phyloP scores from a whole-genome alignment of 2,888 invertebrate genomes.

The Dicyrtoma fusca region DNA sequence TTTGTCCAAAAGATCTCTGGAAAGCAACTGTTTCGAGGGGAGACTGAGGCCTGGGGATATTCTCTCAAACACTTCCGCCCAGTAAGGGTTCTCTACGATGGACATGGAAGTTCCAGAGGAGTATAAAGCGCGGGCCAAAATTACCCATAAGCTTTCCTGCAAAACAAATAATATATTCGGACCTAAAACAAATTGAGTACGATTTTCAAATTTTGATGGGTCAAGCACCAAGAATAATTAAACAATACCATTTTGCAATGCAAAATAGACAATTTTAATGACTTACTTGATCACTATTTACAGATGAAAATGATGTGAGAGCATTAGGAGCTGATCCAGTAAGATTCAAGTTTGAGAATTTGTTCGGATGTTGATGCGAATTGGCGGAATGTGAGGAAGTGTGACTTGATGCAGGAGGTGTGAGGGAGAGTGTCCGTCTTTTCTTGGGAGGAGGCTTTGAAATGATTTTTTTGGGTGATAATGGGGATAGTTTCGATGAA shows the following conservation, averaged over 20 bases:
- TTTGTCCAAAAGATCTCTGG: conserved; percentile 16
- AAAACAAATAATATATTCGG: no score
- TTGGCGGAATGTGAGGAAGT: no score
- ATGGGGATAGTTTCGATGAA: no score
- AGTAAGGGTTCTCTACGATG: conserved; percentile 24
- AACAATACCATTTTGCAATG: background rate
- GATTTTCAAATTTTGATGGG: no score
- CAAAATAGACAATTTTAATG: no score
- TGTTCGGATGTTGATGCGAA: no score
- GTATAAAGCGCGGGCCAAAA: conserved; percentile 11
- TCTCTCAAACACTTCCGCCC: conserved; percentile 20
- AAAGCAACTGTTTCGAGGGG: background rate
- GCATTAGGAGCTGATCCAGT: background rate
- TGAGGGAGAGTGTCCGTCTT: background rate
- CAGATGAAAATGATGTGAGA: background rate
- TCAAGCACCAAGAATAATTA: background rate
- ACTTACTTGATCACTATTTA: conserved; percentile 2
- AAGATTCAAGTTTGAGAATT: background rate
- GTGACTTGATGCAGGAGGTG: background rate
- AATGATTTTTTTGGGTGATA: background rate
- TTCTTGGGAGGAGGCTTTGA: background rate
- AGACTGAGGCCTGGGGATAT: conserved; percentile 23
- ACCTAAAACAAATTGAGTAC: no score
- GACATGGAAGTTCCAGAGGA: conserved; percentile 10
- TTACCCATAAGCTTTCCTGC: conserved; percentile 16